Percentiles rank a stretch among this genome's conserved stretches.
Conservation (phyloP, 2,888 invertebrate species). For the Smittia aterrima region DNA sequence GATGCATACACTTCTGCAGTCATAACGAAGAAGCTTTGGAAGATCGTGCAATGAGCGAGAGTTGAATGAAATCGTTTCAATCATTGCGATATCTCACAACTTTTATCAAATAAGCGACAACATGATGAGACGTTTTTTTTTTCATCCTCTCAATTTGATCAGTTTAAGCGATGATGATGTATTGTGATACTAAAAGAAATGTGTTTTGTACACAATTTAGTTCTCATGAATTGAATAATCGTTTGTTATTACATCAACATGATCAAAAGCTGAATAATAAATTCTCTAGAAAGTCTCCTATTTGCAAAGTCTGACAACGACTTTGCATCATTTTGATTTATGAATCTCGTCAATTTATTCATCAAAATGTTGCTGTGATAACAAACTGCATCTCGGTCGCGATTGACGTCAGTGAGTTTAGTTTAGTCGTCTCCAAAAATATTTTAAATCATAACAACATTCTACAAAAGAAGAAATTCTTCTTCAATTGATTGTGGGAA, state of each 20-base stretch:
- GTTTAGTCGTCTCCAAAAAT: no score
- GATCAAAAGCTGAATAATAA: no score
- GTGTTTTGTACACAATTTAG: constrained; percentile 36
- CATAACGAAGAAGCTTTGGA: background rate
- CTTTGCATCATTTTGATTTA: constrained; percentile 10
- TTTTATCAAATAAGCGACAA: background rate
- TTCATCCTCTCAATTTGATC: constrained; percentile 27
- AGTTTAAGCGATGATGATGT: constrained; percentile 24
- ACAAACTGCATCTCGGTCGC: no score
- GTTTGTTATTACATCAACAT: constrained; percentile 35
- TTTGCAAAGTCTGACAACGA: constrained; percentile 3
- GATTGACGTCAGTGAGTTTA: no score
- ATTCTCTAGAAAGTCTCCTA: background rate
- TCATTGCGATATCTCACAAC: background rate
- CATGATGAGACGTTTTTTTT: no score
- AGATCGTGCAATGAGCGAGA: background rate
- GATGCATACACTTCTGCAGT: background rate
- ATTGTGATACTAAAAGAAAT: constrained; percentile 38
- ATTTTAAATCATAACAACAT: no score
- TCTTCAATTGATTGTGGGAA: constrained; percentile 34
- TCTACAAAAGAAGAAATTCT: background rate
- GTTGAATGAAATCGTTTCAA: no score
- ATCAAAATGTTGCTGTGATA: no score
- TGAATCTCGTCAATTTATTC: no score
- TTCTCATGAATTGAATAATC: constrained; percentile 38